Evolutionary conservation across 2,797 vertebrate species (phyloP).

Genomic region (Melanotaenia maccullochi): DNA sequence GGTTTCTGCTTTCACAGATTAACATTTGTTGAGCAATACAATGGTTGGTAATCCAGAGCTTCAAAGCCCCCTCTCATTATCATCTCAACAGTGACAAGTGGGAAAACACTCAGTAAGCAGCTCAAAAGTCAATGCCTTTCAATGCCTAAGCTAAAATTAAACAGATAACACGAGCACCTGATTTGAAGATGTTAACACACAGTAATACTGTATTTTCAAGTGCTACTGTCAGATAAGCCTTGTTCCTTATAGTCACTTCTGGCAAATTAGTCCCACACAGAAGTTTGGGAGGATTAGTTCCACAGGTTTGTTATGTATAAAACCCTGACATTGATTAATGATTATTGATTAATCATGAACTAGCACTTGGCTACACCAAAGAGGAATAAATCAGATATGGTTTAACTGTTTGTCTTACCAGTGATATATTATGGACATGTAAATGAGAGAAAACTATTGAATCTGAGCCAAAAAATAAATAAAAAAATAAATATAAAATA

Average conservation of each 20-base stretch:
- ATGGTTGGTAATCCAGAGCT: background rate
- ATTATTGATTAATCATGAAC: background rate
- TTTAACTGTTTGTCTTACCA: background rate
- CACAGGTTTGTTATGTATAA: background rate
- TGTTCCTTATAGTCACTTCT: background rate
- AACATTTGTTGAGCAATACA: background rate
- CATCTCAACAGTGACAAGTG: background rate
- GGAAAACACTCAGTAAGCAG: background rate
- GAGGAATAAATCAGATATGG: background rate
- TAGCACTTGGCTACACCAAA: background rate
- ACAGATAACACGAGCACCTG: too few relatives aligned
- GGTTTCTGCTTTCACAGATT: background rate
- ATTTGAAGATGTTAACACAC: too few relatives aligned
- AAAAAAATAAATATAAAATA: background rate
- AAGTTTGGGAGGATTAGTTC: background rate
- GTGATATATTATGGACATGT: background rate
- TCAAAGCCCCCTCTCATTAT: background rate
- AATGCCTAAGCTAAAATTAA: too few relatives aligned
- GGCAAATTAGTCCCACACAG: background rate
- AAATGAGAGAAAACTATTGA: background rate
- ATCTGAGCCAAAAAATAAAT: background rate
- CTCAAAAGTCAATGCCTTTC: background rate
- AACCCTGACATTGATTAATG: background rate
- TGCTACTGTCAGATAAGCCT: background rate
- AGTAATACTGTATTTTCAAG: background rate